Conservation (phyloP, 2,888 invertebrate genomes). For the Scelioninae gen. 1 region DNA sequence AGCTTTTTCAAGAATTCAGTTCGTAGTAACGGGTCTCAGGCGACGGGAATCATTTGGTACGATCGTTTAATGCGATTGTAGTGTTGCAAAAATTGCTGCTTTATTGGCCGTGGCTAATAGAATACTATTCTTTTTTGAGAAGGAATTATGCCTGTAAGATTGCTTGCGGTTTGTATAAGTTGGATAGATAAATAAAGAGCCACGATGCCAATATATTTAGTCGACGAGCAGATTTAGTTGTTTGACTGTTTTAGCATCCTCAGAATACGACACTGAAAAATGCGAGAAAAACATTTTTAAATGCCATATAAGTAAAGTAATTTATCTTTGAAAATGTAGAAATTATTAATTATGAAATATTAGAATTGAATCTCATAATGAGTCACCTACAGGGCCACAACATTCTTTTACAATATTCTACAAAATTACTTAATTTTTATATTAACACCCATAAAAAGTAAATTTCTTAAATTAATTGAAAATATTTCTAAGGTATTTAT, state of each 20-base stretch:
- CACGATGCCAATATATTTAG: neutral
- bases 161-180: conserved; percentile 27
- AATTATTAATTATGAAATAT: too few species aligned
- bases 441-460: too few species aligned
- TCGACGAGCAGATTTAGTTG: neutral
- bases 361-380: too few species aligned
- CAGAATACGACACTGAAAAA: too few species aligned
- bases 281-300: too few species aligned
- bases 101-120: conserved; percentile 22
- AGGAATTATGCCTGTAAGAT: neutral
- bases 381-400: too few species aligned
- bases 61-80: conserved; percentile 38
- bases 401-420: too few species aligned
- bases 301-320: too few species aligned
- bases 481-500: too few species aligned
- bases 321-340: too few species aligned
- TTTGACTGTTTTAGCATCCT: neutral
- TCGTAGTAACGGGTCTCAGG: conserved; percentile 28
- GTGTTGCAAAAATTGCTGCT: neutral
- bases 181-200: neutral
- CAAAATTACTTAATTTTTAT: too few species aligned
- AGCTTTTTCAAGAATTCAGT: conserved; percentile 28
- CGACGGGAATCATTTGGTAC: conserved; percentile 27
- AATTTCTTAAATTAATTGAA: too few species aligned
- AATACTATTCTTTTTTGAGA: conserved; percentile 1